phyloP scores from a whole-genome alignment of 2,888 invertebrate species.

The Cephus runcator region DNA sequence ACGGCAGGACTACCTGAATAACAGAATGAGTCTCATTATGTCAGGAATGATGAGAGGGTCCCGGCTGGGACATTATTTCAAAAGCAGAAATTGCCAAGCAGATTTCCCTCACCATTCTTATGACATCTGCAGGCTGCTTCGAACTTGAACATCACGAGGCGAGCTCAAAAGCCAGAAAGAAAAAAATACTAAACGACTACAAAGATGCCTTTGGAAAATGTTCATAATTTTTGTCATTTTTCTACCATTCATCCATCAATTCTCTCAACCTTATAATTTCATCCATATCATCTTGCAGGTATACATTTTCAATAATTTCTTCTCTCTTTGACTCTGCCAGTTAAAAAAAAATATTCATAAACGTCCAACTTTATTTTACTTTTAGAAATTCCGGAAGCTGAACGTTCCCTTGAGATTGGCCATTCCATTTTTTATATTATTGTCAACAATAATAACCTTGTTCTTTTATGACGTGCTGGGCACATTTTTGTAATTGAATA shows the following conservation, averaged over 20 bases:
- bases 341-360: neutral
- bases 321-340: neutral
- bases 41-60: neutral
- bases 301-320: too few species aligned
- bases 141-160: neutral
- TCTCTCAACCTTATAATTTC: neutral
- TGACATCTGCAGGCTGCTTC: neutral
- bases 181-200: neutral
- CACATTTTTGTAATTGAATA: neutral
- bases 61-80: neutral
- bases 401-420: neutral
- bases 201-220: neutral
- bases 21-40: constrained; percentile 2
- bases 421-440: neutral
- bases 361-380: neutral
- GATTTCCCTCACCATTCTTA: neutral
- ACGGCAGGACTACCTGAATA: neutral
- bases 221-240: neutral
- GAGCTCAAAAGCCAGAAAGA: too few species aligned
- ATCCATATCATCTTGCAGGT: neutral
- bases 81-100: neutral
- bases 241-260: too few species aligned
- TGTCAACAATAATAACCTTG: neutral
- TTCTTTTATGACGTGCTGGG: neutral
- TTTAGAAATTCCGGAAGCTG: neutral